Evolutionary conservation across 2,113 vertebrate species (phyloP).

Genomic region (Rhinogobius similis): DNA sequence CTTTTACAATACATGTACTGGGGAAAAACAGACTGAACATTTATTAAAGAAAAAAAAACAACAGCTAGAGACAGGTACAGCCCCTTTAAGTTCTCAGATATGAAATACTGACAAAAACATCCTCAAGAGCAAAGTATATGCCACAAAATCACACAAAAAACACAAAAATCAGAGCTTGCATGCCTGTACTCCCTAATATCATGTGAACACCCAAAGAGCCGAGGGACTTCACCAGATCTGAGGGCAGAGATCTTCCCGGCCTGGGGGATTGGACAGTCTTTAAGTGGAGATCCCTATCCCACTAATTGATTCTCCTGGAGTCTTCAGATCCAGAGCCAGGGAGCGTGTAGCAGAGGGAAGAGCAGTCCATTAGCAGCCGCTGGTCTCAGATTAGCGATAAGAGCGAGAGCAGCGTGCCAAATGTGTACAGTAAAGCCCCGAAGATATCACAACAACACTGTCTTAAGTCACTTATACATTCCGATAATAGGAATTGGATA

Average conservation of each 20-base stretch:
- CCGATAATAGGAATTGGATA: constrained; percentile 12
- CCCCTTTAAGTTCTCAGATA: too few relatives aligned
- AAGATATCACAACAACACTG: constrained; percentile 16
- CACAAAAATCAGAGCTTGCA: too few relatives aligned
- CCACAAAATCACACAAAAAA: too few relatives aligned
- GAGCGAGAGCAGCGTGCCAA: constrained; percentile 39
- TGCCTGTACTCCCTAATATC: constrained; percentile 13
- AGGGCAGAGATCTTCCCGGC: not conserved
- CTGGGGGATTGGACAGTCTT: constrained; percentile 35
- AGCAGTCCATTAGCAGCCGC: constrained; percentile 56
- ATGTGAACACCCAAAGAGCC: constrained; percentile 14
- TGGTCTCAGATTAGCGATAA: constrained; percentile 59
- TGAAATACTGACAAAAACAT: too few relatives aligned
- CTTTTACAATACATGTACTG: too few relatives aligned
- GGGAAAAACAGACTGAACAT: too few relatives aligned
- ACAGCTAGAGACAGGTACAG: too few relatives aligned
- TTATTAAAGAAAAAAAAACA: too few relatives aligned
- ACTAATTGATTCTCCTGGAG: constrained; percentile 41
- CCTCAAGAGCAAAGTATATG: too few relatives aligned
- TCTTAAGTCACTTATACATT: constrained; percentile 48
- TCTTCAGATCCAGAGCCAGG: constrained; percentile 42
- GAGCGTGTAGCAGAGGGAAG: constrained; percentile 36
- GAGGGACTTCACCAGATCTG: constrained; percentile 13
- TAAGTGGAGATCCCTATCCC: constrained; percentile 42
- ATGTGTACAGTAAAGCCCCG: constrained; percentile 44